A percentile compares a stretch with the other conserved stretches of the same genome.
phyloP scores from a whole-genome alignment of 2,113 vertebrate species.

The Vimba vimba region DNA sequence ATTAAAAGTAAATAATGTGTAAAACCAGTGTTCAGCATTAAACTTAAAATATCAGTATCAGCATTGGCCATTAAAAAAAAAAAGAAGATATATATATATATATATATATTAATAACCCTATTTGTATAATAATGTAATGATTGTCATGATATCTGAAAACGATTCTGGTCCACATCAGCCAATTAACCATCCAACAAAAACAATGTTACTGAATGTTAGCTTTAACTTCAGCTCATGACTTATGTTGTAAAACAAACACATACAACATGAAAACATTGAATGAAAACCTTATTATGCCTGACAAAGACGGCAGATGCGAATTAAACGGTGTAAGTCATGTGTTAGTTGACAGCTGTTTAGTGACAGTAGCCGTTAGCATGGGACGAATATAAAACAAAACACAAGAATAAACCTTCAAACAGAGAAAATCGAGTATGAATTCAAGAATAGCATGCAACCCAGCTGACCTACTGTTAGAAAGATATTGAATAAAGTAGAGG shows the following conservation, averaged over 20 bases:
- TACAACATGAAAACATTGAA: not conserved
- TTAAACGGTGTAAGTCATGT: not conserved
- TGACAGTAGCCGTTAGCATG: not conserved
- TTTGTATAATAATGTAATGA: not conserved
- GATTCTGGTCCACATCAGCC: not conserved
- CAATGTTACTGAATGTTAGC: not conserved
- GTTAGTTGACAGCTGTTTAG: not conserved
- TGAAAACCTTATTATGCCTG: not conserved
- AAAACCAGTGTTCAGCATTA: not conserved
- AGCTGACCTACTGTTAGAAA: not conserved
- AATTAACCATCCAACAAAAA: not conserved
- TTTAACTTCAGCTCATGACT: too few relatives aligned
- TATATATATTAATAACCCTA: not conserved
- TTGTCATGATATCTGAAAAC: not conserved
- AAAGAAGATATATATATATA: too few relatives aligned
- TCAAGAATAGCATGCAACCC: too few relatives aligned
- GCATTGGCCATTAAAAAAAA: not conserved
- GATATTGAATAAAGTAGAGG: not conserved
- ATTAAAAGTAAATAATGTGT: not conserved
- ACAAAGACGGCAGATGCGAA: not conserved
- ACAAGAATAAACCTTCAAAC: not conserved
- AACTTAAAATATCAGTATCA: not conserved
- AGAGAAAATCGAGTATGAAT: not conserved
- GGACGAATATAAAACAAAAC: not conserved
- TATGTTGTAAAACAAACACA: not conserved